phyloP scores from a whole-genome alignment of 2,888 invertebrate species.

The Rhogogaster chlorosoma region DNA sequence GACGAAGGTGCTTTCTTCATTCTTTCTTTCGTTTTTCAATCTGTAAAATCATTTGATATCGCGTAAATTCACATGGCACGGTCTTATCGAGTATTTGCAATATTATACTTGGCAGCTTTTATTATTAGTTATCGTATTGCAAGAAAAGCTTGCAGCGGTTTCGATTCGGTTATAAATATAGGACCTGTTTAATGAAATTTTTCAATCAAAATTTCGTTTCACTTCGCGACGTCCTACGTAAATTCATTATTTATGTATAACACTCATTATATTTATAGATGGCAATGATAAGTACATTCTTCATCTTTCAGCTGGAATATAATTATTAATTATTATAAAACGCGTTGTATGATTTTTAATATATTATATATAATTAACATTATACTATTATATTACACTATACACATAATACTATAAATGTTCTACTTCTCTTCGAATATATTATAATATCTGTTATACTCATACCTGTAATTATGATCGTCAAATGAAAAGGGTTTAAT shows the following conservation, averaged over 20 bases:
- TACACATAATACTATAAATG: conserved; percentile 21
- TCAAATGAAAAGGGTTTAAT: conserved; percentile 34
- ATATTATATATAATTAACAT: conserved; percentile 8
- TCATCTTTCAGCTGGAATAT: neutral
- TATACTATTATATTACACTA: conserved; percentile 6
- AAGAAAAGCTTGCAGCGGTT: neutral
- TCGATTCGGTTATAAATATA: neutral
- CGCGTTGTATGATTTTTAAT: neutral
- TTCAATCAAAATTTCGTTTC: neutral
- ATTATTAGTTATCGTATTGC: neutral
- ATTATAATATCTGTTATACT: conserved; percentile 37
- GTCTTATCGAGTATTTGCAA: neutral
- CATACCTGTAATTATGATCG: conserved; percentile 42
- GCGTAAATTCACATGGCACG: neutral
- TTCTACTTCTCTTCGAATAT: conserved; percentile 36
- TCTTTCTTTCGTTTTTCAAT: neutral
- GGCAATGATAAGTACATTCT: neutral
- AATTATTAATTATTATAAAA: neutral
- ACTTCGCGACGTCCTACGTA: neutral
- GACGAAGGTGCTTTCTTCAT: neutral
- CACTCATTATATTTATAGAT: neutral
- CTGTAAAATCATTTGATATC: neutral
- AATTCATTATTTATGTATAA: neutral
- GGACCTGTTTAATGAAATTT: neutral
- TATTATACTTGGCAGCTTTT: neutral